A percentile compares a stretch with the other conserved stretches of the same genome.
These are phyloP conservation scores for Pangasius larnaudii DNA, from an alignment of 2,797 vertebrate genomes.

Conservation along the genomic window DNA sequence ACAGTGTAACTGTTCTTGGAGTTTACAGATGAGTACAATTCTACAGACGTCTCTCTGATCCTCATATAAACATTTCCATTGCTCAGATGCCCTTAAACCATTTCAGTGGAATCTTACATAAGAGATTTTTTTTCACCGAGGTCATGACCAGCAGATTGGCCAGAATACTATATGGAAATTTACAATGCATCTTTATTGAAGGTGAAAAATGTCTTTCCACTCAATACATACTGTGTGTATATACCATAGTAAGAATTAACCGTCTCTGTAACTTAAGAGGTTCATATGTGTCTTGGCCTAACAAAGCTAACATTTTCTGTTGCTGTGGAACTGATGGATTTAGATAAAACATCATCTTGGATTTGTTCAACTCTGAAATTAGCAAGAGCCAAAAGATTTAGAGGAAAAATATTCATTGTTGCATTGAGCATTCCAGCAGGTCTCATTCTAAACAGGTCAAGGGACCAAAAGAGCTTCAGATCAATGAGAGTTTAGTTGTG, in stretches of 20 bases:
- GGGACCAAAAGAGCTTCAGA: slow-evolving; percentile 1
- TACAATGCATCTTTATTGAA: slow-evolving; percentile 7
- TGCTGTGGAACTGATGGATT: not conserved
- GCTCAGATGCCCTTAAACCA: slow-evolving; percentile 33
- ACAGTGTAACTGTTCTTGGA: slow-evolving; percentile 4
- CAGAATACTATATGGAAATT: slow-evolving; percentile 6
- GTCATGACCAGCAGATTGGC: slow-evolving; percentile 52
- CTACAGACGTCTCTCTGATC: slow-evolving; percentile 22
- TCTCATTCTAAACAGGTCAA: not conserved
- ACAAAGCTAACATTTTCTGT: not conserved
- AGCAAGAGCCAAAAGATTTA: not conserved
- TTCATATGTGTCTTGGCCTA: slow-evolving; percentile 4
- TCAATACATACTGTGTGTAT: not conserved
- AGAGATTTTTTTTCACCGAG: slow-evolving; percentile 51
- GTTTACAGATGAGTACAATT: slow-evolving; percentile 36
- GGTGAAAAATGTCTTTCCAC: not conserved
- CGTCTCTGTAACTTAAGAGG: not conserved
- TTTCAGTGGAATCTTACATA: slow-evolving; percentile 55
- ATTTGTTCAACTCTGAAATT: not conserved
- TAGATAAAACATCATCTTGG: slow-evolving; percentile 25
- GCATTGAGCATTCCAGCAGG: not conserved
- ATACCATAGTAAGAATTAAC: not conserved
- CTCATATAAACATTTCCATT: slow-evolving; percentile 34
- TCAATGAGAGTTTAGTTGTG: slow-evolving; percentile 3
- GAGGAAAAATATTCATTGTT: not conserved